Evolutionary conservation across 2,888 invertebrate species (phyloP).

Genomic region (Acleris emargana): DNA sequence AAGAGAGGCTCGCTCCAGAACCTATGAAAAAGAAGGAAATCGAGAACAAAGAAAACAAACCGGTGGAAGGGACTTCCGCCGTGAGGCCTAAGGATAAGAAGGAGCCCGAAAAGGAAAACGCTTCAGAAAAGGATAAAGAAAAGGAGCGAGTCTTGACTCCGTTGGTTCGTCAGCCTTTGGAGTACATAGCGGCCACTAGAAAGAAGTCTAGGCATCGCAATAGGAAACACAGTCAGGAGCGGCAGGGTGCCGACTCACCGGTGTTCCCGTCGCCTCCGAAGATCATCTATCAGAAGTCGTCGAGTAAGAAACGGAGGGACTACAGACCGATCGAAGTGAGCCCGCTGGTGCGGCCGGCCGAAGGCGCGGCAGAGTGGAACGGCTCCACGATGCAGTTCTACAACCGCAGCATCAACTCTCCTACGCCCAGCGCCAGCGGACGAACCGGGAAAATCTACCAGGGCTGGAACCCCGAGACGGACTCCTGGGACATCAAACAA

Average conservation of each 20-base stretch:
- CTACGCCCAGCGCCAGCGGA: conserved; percentile 83
- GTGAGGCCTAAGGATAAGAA: conserved; percentile 59
- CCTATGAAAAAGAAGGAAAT: conserved; percentile 62
- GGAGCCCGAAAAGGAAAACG: conserved; percentile 50
- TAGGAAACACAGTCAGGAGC: conserved; percentile 84
- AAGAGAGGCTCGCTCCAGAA: conserved; percentile 56
- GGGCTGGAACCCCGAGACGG: conserved; percentile 77
- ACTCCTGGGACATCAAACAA: conserved; percentile 79
- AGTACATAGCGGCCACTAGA: conserved; percentile 88
- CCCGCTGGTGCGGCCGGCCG: conserved; percentile 66
- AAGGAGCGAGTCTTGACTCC: conserved; percentile 85
- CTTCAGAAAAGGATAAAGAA: conserved; percentile 61
- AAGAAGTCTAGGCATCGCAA: conserved; percentile 88
- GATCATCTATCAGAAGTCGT: conserved; percentile 82
- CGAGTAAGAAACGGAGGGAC: conserved; percentile 84
- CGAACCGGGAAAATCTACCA: conserved; percentile 77
- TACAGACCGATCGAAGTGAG: conserved; percentile 82
- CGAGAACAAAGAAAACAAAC: conserved; percentile 66
- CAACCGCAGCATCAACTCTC: conserved; percentile 84
- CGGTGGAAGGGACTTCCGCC: conserved; percentile 59
- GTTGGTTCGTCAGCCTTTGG: conserved; percentile 88
- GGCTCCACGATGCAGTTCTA: conserved; percentile 89
- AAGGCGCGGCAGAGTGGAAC: conserved; percentile 84
- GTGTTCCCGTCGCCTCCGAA: conserved; percentile 87
- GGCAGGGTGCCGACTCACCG: conserved; percentile 87